Percentiles rank a stretch among this genome's conserved stretches.
phyloP scores from a whole-genome alignment of 2,888 invertebrate species.

The Hoplodrina blanda region DNA sequence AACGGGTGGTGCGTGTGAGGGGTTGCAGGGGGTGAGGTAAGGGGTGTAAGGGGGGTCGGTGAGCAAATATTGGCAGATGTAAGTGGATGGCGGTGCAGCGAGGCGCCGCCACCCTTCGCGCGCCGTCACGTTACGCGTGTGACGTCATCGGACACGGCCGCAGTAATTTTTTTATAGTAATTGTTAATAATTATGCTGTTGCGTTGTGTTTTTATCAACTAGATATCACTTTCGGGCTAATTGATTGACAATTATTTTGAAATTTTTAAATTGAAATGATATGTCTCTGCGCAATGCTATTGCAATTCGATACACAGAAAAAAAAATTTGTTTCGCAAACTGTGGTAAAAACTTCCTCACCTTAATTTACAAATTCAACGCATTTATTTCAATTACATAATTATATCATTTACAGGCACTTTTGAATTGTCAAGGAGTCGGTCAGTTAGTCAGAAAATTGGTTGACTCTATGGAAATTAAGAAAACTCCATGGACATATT shows the following conservation, averaged over 20 bases:
- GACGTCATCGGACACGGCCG: constrained; percentile 77
- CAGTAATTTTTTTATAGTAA: constrained; percentile 56
- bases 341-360: too few species aligned
- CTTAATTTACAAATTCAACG: too few species aligned
- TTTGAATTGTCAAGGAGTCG: too few species aligned
- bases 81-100: constrained; percentile 91
- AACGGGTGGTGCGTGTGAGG: constrained; percentile 84
- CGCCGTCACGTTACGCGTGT: constrained; percentile 71
- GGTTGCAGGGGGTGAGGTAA: constrained; percentile 76
- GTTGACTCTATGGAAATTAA: too few species aligned
- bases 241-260: neutral
- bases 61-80: constrained; percentile 92
- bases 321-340: too few species aligned
- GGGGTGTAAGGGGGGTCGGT: constrained; percentile 69
- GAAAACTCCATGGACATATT: too few species aligned
- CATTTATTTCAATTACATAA: too few species aligned
- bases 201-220: neutral
- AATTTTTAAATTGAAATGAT: neutral
- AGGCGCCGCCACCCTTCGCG: constrained; percentile 61
- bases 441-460: too few species aligned
- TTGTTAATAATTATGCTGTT: constrained; percentile 51
- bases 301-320: too few species aligned
- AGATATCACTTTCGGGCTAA: neutral
- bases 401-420: too few species aligned
- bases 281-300: too few species aligned